Conservation (phyloP, 2,888 invertebrate genomes). For the Priocnemis perturbator region DNA sequence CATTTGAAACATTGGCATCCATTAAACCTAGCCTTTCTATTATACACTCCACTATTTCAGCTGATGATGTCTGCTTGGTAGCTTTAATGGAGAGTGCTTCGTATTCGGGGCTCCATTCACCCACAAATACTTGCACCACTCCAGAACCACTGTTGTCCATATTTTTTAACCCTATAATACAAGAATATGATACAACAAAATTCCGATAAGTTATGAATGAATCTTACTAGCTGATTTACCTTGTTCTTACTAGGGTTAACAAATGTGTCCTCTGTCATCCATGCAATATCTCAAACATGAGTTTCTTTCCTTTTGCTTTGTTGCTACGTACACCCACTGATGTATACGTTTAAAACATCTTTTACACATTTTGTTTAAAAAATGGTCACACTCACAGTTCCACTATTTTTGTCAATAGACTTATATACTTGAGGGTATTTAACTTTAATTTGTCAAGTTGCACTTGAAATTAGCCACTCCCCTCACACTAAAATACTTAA, state of each 20-base stretch:
- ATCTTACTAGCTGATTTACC: constrained; percentile 46
- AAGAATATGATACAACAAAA: neutral
- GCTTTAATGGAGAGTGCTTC: constrained; percentile 94
- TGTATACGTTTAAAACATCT: constrained; percentile 64
- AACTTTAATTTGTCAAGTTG: constrained; percentile 35
- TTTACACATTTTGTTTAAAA: constrained; percentile 66
- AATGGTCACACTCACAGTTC: constrained; percentile 43
- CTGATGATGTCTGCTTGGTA: constrained; percentile 93
- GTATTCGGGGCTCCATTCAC: constrained; percentile 90
- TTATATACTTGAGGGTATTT: constrained; percentile 40
- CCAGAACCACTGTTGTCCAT: constrained; percentile 72
- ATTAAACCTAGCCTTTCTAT: constrained; percentile 83
- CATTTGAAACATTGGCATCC: constrained; percentile 76
- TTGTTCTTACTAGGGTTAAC: constrained; percentile 69
- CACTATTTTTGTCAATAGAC: constrained; percentile 28
- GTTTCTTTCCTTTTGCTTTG: constrained; percentile 58
- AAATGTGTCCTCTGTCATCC: constrained; percentile 70
- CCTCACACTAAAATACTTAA: constrained; percentile 40
- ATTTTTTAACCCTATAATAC: constrained; percentile 61
- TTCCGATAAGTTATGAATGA: constrained; percentile 2
- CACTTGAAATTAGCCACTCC: constrained; percentile 41
- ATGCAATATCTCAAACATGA: constrained; percentile 64
- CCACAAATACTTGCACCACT: constrained; percentile 88
- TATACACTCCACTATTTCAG: constrained; percentile 93
- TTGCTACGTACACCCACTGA: constrained; percentile 64